Conservation (phyloP, 2,113 vertebrate genomes). For the Pyxicephalus adspersus region DNA sequence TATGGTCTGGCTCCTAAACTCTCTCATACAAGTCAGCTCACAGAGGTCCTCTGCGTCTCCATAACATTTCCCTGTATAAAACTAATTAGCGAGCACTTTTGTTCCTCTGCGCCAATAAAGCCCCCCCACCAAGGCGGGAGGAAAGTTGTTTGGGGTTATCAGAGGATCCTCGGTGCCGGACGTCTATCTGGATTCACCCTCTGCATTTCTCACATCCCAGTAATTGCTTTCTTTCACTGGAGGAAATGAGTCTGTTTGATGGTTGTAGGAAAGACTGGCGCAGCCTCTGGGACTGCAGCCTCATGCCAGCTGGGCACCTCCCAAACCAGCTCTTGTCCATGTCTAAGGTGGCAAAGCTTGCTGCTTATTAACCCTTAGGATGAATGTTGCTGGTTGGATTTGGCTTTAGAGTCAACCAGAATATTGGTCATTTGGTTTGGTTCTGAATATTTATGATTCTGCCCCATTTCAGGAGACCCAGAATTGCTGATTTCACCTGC, state of each 20-base stretch:
- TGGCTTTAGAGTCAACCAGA: too few relatives aligned
- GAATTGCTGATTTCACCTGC: too few relatives aligned
- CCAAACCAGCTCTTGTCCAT: neutral
- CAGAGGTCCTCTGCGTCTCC: neutral
- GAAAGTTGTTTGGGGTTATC: too few relatives aligned
- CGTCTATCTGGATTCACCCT: conserved; percentile 10
- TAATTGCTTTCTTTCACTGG: conserved; percentile 46
- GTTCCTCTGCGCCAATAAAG: neutral
- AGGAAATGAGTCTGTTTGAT: conserved; percentile 9
- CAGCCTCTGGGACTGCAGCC: neutral
- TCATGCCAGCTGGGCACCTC: neutral
- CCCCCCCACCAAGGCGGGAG: too few relatives aligned
- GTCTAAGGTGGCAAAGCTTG: neutral
- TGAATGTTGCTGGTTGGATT: too few relatives aligned
- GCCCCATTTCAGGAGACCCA: too few relatives aligned
- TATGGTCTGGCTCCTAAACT: too few relatives aligned
- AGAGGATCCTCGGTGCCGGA: neutral
- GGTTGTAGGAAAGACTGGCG: neutral
- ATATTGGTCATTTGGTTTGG: too few relatives aligned
- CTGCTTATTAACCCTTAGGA: neutral
- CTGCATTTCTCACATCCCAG: conserved; percentile 9
- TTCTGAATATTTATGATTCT: too few relatives aligned
- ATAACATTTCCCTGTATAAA: neutral
- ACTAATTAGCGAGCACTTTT: neutral
- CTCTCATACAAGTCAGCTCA: too few relatives aligned